Base-by-base conservation (phyloP, 2,113 vertebrate species). In the Ceuthmochares aereus region DNA sequence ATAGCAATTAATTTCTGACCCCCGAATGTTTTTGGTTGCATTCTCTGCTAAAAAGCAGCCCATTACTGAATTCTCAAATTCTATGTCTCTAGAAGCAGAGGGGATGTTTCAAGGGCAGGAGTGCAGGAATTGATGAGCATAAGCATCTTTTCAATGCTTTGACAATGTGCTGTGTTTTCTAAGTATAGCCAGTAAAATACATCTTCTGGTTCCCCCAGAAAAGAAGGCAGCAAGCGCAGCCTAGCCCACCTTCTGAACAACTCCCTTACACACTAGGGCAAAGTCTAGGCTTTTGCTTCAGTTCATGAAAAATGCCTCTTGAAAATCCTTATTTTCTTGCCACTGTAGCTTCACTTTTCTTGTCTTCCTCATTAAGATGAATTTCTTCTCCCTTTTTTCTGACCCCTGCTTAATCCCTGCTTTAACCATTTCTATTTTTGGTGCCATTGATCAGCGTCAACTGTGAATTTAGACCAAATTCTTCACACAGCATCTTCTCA, bases 101-200 rank as follows among this genome's bases (percentile, higher is more conserved):
- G 55, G 30, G 9, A 58, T 92, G 36, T 76, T 92, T 87, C 91
- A 93, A 91, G 89, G 80, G 87, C 58, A 83, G 84, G 74, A 29
- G 91, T 7, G 6, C 54, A 26, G 59, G 60, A 88, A 77, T 27
- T 40, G 43, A 70, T 76, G 60, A 88, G 20, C 27, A 5, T 36
- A 70, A 91, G 37, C 67, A 89, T 69, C 76, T 92, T 84, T 88
- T 72, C 18, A n/a, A 60, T 4, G 10, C 76, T 93, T 93, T 79
- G 69, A 87, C n/a, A 75, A 59, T 73, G 21, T 43, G 30, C 59
- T 59, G 49, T 92, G 19, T 74, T 91, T 85, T 88, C 72, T 92
- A 87, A 90, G 84, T 76, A 49, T 51, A 26, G 42, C 29, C 32
- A 45, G 54, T 87, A 73, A 91, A 93, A 95, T 20, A 77, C 58